phyloP scores from a whole-genome alignment of 2,113 vertebrate species.

The Theristicus caerulescens region DNA sequence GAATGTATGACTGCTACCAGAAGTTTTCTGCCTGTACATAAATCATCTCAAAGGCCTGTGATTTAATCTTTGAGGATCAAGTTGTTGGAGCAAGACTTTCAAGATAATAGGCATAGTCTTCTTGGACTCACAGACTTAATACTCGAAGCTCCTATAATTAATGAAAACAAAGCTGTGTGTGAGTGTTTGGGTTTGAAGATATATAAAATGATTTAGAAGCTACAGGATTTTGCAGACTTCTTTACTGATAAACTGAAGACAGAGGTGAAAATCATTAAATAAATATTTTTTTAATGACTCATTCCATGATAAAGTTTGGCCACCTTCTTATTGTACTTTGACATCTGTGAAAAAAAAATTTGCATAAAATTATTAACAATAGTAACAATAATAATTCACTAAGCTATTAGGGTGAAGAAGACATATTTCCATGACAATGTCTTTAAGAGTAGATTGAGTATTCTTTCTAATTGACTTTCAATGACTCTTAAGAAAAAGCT shows the following conservation, averaged over 20 bases:
- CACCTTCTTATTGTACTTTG: not conserved
- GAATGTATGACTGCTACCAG: fast-evolving
- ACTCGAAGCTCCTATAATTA: not conserved
- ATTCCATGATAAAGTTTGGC: not conserved
- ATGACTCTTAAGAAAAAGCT: not conserved
- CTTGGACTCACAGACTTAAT: not conserved
- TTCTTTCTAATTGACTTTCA: not conserved
- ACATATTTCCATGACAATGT: not conserved
- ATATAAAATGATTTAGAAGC: not conserved
- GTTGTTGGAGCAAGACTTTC: not conserved
- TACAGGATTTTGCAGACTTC: not conserved
- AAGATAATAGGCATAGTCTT: not conserved
- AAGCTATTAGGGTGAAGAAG: not conserved
- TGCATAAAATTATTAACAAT: not conserved
- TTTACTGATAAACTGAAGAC: not conserved
- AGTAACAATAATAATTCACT: not conserved
- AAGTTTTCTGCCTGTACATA: not conserved
- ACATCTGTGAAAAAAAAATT: not conserved
- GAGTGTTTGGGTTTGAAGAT: not conserved
- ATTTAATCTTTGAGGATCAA: not conserved
- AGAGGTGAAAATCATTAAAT: not conserved
- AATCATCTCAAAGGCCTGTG: not conserved
- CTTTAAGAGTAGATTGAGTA: not conserved
- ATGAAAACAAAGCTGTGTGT: not conserved
- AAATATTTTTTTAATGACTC: not conserved